phyloP scores from a whole-genome alignment of 2,113 vertebrate species.

The Geococcyx californianus region DNA sequence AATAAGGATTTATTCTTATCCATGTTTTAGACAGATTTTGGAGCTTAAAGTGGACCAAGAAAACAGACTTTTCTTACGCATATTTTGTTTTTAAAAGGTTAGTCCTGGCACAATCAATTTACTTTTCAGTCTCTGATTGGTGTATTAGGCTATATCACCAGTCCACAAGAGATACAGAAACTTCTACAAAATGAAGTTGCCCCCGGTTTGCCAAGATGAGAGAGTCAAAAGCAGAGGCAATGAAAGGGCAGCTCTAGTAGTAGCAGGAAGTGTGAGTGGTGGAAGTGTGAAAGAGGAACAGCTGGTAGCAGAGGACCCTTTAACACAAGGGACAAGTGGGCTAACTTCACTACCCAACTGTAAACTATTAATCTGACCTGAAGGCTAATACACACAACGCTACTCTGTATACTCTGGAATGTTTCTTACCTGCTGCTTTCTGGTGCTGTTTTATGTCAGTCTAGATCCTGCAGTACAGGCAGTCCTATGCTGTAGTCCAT shows the following conservation, averaged over 20 bases:
- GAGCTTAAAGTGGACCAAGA: not conserved
- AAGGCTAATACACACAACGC: not conserved
- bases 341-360: not conserved
- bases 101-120: not conserved
- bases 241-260: not conserved
- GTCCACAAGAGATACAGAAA: not conserved
- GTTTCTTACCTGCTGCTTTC: not conserved
- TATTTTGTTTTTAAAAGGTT: not conserved
- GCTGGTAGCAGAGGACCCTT: not conserved
- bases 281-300: not conserved
- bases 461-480: not conserved
- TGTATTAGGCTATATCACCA: not conserved
- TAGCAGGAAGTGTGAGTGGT: not conserved
- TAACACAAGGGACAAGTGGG: not conserved
- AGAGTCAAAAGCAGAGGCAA: not conserved
- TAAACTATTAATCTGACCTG: not conserved
- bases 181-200: not conserved
- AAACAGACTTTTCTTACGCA: not conserved
- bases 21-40: not conserved
- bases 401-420: not conserved
- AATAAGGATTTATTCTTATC: not conserved
- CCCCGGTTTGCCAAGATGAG: not conserved
- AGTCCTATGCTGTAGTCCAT: fast-evolving
- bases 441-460: not conserved
- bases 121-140: not conserved